Evolutionary conservation across 2,797 vertebrate genomes (phyloP).

Genomic region (Sciurus vulgaris): DNA sequence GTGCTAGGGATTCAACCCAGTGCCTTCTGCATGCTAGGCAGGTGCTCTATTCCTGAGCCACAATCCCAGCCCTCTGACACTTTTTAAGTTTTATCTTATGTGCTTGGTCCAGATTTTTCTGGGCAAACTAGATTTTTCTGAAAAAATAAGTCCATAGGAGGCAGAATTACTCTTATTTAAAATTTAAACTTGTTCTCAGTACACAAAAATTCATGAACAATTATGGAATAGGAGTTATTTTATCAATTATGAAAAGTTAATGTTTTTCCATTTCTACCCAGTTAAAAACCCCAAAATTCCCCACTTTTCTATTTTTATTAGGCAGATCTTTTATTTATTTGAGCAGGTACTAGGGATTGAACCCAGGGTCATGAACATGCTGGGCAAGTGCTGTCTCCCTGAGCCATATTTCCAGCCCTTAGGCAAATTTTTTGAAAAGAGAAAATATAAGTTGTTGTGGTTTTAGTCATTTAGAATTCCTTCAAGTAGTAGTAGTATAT

Average conservation of each 20-base stretch:
- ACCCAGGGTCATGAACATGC: too few species aligned
- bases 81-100: neutral
- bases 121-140: slow-evolving; percentile 40
- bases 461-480: slow-evolving; percentile 36
- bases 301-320: slow-evolving; percentile 12
- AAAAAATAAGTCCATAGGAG: neutral
- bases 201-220: slow-evolving; percentile 4
- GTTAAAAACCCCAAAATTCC: slow-evolving; percentile 35
- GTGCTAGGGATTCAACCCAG: neutral
- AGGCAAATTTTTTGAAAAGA: slow-evolving; percentile 34
- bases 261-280: neutral
- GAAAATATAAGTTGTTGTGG: neutral
- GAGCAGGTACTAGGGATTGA: too few species aligned
- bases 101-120: slow-evolving; percentile 59
- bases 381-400: too few species aligned
- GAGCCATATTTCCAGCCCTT: neutral
- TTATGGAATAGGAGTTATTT: slow-evolving; percentile 46
- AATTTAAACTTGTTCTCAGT: slow-evolving; percentile 33
- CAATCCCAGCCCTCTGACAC: neutral
- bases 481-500: neutral
- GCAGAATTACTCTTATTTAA: slow-evolving; percentile 54
- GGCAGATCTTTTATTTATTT: neutral
- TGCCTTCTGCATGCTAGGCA: neutral
- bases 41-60: neutral
- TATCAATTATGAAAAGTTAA: slow-evolving; percentile 47